Conservation (phyloP, 92 coral and sea anemone genomes). For the Zoanthus solanderi region DNA sequence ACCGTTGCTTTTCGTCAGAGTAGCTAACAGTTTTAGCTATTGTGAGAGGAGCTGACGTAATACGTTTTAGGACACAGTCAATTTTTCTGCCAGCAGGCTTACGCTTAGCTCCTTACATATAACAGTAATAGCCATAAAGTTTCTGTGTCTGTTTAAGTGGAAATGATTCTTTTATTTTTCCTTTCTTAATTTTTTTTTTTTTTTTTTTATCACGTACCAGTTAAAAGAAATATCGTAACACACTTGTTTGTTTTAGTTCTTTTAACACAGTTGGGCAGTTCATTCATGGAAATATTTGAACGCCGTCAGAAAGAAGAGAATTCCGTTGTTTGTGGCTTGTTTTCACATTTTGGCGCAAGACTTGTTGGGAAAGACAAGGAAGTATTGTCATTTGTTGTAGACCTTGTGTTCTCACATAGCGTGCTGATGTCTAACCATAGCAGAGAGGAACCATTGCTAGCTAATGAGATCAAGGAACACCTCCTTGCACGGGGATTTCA, state of each 20-base stretch:
- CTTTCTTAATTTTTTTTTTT: not conserved
- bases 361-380: slow-evolving; percentile 72
- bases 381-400: slow-evolving; percentile 77
- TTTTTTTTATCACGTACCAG: no score
- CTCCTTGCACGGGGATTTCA: slow-evolving; percentile 87
- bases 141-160: no score
- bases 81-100: no score
- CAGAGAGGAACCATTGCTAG: slow-evolving; percentile 76
- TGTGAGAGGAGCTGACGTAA: no score
- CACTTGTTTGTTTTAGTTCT: slow-evolving; percentile 8
- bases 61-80: no score
- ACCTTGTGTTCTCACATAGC: slow-evolving; percentile 90
- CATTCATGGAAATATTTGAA: slow-evolving; percentile 88
- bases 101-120: no score
- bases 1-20: no score
- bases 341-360: slow-evolving; percentile 80
- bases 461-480: slow-evolving; percentile 83
- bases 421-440: slow-evolving; percentile 83
- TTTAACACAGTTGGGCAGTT: slow-evolving; percentile 63
- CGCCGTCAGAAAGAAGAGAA: slow-evolving; percentile 93
- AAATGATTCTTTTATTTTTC: not conserved
- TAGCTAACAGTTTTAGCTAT: no score
- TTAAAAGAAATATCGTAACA: not conserved
- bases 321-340: slow-evolving; percentile 83
- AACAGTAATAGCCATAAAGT: no score